A percentile compares a stretch with the other conserved stretches of the same genome.
These are phyloP conservation scores for Micropoecilia bifurca DNA, from an alignment of 2,797 vertebrate genomes.

Conservation along the genomic window DNA sequence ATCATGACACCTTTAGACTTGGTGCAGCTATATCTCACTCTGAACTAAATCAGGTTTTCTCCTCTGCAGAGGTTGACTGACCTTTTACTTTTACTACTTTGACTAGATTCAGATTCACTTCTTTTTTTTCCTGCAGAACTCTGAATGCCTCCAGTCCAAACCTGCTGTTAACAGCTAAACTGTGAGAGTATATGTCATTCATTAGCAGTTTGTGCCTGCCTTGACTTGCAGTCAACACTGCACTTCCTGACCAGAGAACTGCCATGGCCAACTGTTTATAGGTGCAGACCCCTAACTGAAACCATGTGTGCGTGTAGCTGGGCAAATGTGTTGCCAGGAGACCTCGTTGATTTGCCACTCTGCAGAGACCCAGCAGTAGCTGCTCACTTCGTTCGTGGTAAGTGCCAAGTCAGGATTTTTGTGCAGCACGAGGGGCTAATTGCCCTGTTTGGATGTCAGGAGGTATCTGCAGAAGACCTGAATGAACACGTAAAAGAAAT, in stretches of 20 bases:
- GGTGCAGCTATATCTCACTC: background rate
- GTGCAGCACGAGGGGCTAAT: conserved; percentile 26
- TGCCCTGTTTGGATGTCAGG: conserved; percentile 40
- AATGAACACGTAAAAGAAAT: conserved; percentile 7
- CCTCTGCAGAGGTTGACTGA: background rate
- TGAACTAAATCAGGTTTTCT: background rate
- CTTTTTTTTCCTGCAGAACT: conserved; percentile 13
- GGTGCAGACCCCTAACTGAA: conserved; percentile 80
- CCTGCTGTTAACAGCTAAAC: conserved; percentile 32
- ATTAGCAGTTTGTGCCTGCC: conserved; percentile 77
- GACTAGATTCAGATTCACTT: conserved; percentile 15
- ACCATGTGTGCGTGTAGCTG: conserved; percentile 78
- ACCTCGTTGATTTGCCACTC: conserved; percentile 63
- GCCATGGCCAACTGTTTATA: conserved; percentile 78
- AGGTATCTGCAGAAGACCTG: conserved; percentile 14
- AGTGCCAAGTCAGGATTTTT: conserved; percentile 44
- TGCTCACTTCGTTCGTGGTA: conserved; percentile 28
- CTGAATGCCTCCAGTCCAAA: conserved; percentile 38
- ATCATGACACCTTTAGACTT: background rate
- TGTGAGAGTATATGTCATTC: conserved; percentile 63
- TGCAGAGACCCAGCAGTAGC: conserved; percentile 25
- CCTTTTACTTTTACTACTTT: background rate
- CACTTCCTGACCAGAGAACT: conserved; percentile 78
- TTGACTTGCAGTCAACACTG: conserved; percentile 75
- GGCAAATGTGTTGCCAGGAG: conserved; percentile 67